Evolutionary conservation across 2,113 vertebrate genomes (phyloP).

Genomic region (Callorhinus ursinus): DNA sequence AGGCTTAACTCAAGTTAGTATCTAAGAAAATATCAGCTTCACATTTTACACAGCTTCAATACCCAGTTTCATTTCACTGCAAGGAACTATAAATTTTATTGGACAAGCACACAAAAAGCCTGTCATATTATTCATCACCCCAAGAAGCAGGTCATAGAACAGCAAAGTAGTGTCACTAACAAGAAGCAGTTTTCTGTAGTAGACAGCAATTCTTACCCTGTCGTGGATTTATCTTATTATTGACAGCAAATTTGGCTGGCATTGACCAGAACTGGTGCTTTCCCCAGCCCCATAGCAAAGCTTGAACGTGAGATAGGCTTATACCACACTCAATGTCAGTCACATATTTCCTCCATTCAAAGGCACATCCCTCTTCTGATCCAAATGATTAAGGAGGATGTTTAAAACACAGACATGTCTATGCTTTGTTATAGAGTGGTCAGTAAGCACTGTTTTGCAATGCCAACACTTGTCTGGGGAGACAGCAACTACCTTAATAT

Average conservation of each 20-base stretch:
- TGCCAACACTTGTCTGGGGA: neutral
- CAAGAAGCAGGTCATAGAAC: constrained; percentile 43
- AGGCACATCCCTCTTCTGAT: neutral
- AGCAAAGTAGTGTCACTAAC: constrained; percentile 55
- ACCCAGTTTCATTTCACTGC: constrained; percentile 38
- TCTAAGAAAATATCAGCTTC: constrained; percentile 65
- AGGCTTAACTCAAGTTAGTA: constrained; percentile 37
- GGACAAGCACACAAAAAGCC: constrained; percentile 48
- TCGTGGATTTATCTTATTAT: constrained; percentile 53
- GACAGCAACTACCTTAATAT: neutral
- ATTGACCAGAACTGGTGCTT: constrained; percentile 45
- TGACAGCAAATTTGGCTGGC: constrained; percentile 39
- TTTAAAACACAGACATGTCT: constrained; percentile 37
- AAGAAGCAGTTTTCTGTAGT: constrained; percentile 32
- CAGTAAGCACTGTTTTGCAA: constrained; percentile 7
- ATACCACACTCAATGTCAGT: neutral
- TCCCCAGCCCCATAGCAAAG: neutral
- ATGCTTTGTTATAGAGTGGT: neutral
- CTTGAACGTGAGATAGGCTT: neutral
- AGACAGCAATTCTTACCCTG: constrained; percentile 60
- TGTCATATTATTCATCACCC: constrained; percentile 64
- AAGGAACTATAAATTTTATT: constrained; percentile 59
- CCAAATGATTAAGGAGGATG: constrained; percentile 60
- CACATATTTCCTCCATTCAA: constrained; percentile 38
- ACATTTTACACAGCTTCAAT: constrained; percentile 50